Conservation (phyloP, 2,797 vertebrate genomes). For the Graptemys geographica region DNA sequence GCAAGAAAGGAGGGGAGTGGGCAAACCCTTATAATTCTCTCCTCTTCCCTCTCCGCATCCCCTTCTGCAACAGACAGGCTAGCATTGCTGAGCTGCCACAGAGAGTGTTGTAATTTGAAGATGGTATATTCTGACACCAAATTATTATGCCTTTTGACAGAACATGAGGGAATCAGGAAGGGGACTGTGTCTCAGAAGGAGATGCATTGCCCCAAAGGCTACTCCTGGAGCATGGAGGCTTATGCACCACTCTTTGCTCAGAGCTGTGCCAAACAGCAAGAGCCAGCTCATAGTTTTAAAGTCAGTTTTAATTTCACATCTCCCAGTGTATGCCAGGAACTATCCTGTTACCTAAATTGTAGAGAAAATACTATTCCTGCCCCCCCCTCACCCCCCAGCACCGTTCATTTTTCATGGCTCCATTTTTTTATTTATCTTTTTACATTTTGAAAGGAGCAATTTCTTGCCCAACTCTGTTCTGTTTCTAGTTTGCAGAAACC, state of each 20-base stretch:
- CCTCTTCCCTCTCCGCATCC: background rate
- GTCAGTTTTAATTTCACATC: background rate
- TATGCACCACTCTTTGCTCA: background rate
- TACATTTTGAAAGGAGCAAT: background rate
- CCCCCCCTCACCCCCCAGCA: background rate
- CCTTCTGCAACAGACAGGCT: background rate
- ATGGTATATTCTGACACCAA: fast-evolving
- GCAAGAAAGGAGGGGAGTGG: fast-evolving
- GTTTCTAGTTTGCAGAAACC: background rate
- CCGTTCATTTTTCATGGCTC: background rate
- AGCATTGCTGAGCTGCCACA: background rate
- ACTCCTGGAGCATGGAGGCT: background rate
- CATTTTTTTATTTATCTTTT: background rate
- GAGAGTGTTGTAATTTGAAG: background rate
- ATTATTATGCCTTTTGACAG: background rate
- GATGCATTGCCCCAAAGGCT: fast-evolving
- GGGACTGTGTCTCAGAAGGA: fast-evolving
- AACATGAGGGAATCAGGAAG: background rate
- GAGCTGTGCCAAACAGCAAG: background rate
- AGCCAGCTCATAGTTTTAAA: background rate
- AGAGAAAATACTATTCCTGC: fast-evolving
- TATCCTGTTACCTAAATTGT: background rate
- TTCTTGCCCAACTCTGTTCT: background rate
- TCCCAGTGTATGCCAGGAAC: background rate
- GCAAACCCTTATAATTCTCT: background rate